Evolutionary conservation across 2,797 vertebrate genomes (phyloP), one percentile per base, ranked within the genome.

Genomic region (Peromyscus eremicus): DNA sequence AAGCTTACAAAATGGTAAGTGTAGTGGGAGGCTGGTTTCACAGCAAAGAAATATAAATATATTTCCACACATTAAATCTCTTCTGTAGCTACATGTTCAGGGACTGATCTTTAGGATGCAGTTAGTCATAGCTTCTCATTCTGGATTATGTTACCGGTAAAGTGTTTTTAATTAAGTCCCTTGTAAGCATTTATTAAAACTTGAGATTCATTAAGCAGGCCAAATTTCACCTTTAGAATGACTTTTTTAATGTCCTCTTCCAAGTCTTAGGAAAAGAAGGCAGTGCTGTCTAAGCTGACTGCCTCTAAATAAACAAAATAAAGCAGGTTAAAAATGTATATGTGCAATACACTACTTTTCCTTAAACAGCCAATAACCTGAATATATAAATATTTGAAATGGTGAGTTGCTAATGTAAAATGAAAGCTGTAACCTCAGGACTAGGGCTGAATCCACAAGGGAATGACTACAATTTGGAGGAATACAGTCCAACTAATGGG

Each of bases 371-470:
- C 89, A 93, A 94, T 93, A 97, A 91, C 95, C 84, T 93, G 95
- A 97, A 97, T 97, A 96, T 81, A 97, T 97, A 97, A 98, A 97
- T 97, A 98, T 96, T 92, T 97, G 94, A 97, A 95, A 96, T 92
- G 91, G 84, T 76, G 80, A 97, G 91, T 37, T 94, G 87, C 95
- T 98, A 97, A 98, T 94, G 70, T 86, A 97, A 98, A 98, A 98
- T 91, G 95, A 98, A 97, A 97, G 80, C 94, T 96, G 87, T 95
- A 97, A 97, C 97, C 97, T 98, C 97, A 84, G 95, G 96, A 85
- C 76, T 95, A 95, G 96, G 95, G 89, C 60, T 76, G 95, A 96
- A 97, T 95, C 70, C 97, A 96, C 93, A 83, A 91, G 96, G 92
- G 96, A 97, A 96, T 94, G 52, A 95, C 91, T 94, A 92, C 92